Percentiles rank a stretch among this genome's conserved stretches.
These are phyloP conservation scores for Callipepla squamata DNA, from an alignment of 2,113 vertebrate species.

Conservation along the genomic window DNA sequence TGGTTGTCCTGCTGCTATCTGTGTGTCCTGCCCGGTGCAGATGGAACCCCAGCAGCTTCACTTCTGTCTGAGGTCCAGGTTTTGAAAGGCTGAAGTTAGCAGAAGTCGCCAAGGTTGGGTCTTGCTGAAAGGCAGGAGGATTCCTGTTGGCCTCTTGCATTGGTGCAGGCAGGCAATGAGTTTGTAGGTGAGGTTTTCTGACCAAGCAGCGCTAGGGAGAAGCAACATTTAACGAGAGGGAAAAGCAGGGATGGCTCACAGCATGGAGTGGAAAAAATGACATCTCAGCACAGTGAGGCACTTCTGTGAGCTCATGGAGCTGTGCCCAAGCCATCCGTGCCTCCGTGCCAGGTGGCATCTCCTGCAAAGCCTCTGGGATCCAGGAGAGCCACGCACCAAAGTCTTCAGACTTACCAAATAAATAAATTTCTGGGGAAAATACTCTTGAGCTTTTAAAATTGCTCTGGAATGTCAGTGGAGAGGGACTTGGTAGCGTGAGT, in stretches of 20 bases:
- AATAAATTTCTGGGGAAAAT: background rate
- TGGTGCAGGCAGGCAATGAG: background rate
- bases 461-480: background rate
- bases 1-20: background rate
- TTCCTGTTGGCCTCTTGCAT: background rate
- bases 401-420: background rate
- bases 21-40: background rate
- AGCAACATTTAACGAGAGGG: slow-evolving; percentile 1
- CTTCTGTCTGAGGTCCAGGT: background rate
- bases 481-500: background rate
- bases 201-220: background rate
- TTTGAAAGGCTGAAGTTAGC: background rate
- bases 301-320: background rate
- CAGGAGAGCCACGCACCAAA: background rate
- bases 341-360: background rate
- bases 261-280: background rate
- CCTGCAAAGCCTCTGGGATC: background rate
- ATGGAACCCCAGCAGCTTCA: background rate
- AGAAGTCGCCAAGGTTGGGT: background rate
- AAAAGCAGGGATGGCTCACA: slow-evolving; percentile 16
- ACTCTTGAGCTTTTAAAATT: background rate
- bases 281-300: background rate
- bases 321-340: background rate
- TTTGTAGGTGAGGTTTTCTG: background rate
- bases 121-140: background rate